These are phyloP conservation scores for Heliconius cydno DNA, from an alignment of 2,888 invertebrate species.

Conservation along the genomic window DNA sequence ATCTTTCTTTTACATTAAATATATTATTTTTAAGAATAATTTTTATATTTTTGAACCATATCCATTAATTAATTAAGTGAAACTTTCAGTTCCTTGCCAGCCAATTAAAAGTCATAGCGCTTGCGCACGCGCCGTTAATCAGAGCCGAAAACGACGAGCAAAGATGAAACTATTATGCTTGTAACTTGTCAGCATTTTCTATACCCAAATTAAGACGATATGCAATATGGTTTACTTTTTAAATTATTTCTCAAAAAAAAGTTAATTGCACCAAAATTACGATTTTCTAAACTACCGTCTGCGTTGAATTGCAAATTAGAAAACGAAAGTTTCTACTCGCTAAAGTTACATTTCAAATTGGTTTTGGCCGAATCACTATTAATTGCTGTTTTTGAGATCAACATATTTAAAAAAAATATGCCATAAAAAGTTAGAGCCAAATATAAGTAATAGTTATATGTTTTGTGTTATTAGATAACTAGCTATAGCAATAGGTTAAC, in stretches of 20 bases:
- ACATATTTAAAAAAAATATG: background rate
- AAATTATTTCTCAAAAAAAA: constrained; percentile 4
- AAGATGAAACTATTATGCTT: constrained; percentile 21
- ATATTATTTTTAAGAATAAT: constrained; percentile 29
- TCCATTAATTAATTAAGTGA: constrained; percentile 72
- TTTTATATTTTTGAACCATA: constrained; percentile 57
- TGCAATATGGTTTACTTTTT: background rate
- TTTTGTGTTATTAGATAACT: constrained; percentile 13
- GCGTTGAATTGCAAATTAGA: constrained; percentile 63
- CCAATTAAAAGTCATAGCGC: constrained; percentile 72
- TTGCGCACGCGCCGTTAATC: constrained; percentile 61
- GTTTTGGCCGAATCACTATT: constrained; percentile 52
- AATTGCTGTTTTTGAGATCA: constrained; percentile 6
- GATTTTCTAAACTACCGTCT: constrained; percentile 25
- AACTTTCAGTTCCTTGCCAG: constrained; percentile 71
- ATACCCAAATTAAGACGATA: constrained; percentile 4
- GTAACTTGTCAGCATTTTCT: constrained; percentile 12
- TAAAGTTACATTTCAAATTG: constrained; percentile 63
- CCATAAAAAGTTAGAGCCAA: background rate
- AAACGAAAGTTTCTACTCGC: constrained; percentile 69
- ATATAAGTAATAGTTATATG: too few species aligned
- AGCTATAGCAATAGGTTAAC: background rate
- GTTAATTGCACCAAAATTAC: background rate
- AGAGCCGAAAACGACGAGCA: constrained; percentile 66
- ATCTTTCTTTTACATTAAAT: constrained; percentile 7